Evolutionary conservation across 2,797 vertebrate species (phyloP).

Genomic region (Furcifer pardalis): DNA sequence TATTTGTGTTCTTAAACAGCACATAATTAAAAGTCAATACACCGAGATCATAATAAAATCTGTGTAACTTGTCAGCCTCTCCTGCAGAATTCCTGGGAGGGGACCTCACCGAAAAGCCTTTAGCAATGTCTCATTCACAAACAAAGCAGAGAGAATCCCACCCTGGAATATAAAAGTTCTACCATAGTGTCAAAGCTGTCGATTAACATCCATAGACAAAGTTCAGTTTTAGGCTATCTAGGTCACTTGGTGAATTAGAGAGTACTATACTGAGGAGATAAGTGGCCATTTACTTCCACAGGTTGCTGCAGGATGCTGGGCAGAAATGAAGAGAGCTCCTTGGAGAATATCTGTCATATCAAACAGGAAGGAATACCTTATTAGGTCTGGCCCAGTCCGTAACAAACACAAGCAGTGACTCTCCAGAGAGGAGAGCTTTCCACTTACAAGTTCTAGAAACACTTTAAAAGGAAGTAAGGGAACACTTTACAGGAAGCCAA

Average conservation of each 20-base stretch:
- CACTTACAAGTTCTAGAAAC: constrained; percentile 49
- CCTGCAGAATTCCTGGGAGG: constrained; percentile 44
- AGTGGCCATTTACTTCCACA: constrained; percentile 76
- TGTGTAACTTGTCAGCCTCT: constrained; percentile 60
- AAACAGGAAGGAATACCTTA: constrained; percentile 70
- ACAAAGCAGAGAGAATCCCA: constrained; percentile 60
- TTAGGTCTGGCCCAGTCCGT: constrained; percentile 65
- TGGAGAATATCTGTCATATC: constrained; percentile 81
- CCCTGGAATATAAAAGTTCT: constrained; percentile 67
- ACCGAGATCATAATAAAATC: constrained; percentile 62
- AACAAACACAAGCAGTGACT: constrained; percentile 59
- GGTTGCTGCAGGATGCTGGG: constrained; percentile 73
- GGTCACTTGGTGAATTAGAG: constrained; percentile 61
- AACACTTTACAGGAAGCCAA: constrained; percentile 34
- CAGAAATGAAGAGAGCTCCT: constrained; percentile 84
- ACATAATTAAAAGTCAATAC: constrained; percentile 81
- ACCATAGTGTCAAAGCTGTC: constrained; percentile 60
- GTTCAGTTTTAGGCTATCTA: constrained; percentile 83
- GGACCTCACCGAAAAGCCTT: constrained; percentile 64
- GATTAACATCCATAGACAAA: constrained; percentile 76
- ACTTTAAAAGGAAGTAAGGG: constrained; percentile 41
- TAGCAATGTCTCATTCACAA: constrained; percentile 67
- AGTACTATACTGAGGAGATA: constrained; percentile 71
- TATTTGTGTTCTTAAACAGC: constrained; percentile 75
- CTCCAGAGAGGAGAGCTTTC: constrained; percentile 43